These are phyloP conservation scores for Balanococcus diminutus DNA, from an alignment of 2,888 invertebrate species.

Conservation along the genomic window DNA sequence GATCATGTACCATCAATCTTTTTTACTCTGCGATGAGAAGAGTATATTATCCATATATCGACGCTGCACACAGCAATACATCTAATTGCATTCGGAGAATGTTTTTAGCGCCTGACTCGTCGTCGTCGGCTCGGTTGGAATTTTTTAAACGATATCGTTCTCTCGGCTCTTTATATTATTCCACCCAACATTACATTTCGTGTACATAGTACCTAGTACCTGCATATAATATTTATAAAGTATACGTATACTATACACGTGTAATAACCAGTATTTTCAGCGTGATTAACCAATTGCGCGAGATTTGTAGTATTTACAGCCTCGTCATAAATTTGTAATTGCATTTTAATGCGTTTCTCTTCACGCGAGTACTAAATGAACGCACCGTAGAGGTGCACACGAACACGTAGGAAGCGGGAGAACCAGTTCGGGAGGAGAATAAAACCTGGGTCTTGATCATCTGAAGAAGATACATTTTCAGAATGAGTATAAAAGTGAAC, in stretches of 20 bases:
- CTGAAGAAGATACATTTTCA: no score
- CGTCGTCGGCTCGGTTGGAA: not conserved
- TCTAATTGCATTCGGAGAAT: not conserved
- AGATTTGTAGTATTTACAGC: slow-evolving; percentile 18
- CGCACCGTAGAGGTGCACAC: no score
- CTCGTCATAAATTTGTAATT: slow-evolving; percentile 24
- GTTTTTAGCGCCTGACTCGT: slow-evolving; percentile 19
- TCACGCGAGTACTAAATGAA: not conserved
- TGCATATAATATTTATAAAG: not conserved
- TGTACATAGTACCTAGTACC: not conserved
- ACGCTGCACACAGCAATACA: not conserved
- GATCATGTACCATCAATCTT: slow-evolving; percentile 19
- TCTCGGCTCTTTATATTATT: no score
- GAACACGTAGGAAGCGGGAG: not conserved
- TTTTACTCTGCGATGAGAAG: not conserved
- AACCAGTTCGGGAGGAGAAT: not conserved
- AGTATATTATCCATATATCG: not conserved
- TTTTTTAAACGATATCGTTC: slow-evolving; percentile 24
- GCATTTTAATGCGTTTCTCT: slow-evolving; percentile 9
- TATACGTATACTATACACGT: not conserved
- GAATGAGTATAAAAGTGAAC: no score
- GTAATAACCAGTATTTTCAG: not conserved
- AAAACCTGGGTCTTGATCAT: not conserved
- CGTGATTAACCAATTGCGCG: slow-evolving; percentile 20
- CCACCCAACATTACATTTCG: not conserved